Percentiles rank a stretch among this genome's conserved stretches.
Conservation (phyloP, 1,140 invertebrate species). For the Rhyacophila brunnea region DNA sequence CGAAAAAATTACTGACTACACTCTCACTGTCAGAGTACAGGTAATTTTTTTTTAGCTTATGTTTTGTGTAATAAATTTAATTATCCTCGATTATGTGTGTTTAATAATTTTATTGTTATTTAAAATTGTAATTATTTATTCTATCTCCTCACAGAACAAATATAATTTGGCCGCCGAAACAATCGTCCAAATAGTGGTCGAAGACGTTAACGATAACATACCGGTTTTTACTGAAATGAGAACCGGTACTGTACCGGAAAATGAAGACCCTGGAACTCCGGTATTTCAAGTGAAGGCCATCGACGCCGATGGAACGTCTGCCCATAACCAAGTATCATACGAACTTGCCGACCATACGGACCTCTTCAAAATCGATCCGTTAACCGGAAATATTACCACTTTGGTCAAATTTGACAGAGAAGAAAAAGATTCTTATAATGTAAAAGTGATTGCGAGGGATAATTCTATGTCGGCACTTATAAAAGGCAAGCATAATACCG, state of each 20-base stretch:
- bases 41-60: slow-evolving; percentile 38
- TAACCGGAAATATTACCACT: slow-evolving; percentile 85
- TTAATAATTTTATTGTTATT: too few species aligned
- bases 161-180: slow-evolving; percentile 76
- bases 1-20: slow-evolving; percentile 79
- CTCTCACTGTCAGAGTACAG: slow-evolving; percentile 75
- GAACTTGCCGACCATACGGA: slow-evolving; percentile 68
- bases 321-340: slow-evolving; percentile 76
- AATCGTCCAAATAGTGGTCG: slow-evolving; percentile 71
- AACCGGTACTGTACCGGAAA: slow-evolving; percentile 78
- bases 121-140: neutral
- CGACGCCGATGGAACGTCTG: slow-evolving; percentile 80
- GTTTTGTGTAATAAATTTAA: too few species aligned
- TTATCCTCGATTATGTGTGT: too few species aligned
- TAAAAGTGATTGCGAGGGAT: slow-evolving; percentile 82
- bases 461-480: slow-evolving; percentile 79
- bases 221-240: slow-evolving; percentile 78
- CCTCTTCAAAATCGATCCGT: slow-evolving; percentile 72
- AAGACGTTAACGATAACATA: slow-evolving; percentile 87
- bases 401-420: slow-evolving; percentile 78
- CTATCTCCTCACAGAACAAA: slow-evolving; percentile 63
- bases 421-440: slow-evolving; percentile 72
- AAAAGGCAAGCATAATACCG: slow-evolving; percentile 67
- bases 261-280: slow-evolving; percentile 73
- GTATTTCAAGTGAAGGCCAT: slow-evolving; percentile 85